A percentile compares a stretch with the other conserved stretches of the same genome.
Conservation (phyloP, 2,113 vertebrate species). For the Tupaia tana region DNA sequence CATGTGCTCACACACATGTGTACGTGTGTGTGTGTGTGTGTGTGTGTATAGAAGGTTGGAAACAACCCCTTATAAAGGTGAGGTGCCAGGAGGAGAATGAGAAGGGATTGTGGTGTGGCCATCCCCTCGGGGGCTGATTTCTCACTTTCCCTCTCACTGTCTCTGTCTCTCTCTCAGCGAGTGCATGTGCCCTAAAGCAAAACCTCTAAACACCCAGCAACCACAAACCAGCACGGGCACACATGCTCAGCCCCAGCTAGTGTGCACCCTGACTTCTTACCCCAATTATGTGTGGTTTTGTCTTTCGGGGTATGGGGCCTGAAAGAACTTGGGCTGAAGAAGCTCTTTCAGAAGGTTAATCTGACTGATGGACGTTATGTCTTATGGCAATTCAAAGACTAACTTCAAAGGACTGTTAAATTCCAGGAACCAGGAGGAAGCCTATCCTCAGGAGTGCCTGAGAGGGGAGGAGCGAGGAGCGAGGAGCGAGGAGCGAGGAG, state of each 20-base stretch:
- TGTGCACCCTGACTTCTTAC: neutral
- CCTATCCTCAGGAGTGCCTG: neutral
- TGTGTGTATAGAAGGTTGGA: neutral
- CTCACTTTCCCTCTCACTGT: too few species aligned
- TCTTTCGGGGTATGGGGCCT: neutral
- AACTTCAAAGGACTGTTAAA: neutral
- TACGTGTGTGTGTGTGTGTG: neutral
- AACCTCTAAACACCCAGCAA: too few species aligned
- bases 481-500: too few species aligned
- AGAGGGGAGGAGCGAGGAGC: neutral
- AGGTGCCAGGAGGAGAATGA: neutral
- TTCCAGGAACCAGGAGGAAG: neutral
- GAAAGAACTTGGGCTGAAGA: slow-evolving; percentile 8
- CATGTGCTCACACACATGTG: neutral
- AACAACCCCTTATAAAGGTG: neutral
- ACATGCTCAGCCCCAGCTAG: too few species aligned
- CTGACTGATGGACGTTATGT: neutral
- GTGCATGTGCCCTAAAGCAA: too few species aligned
- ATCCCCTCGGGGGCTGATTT: too few species aligned
- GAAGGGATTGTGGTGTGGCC: too few species aligned
- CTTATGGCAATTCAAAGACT: neutral
- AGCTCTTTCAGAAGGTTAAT: neutral
- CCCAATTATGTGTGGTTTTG: neutral
- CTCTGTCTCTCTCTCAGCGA: too few species aligned
- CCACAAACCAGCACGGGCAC: too few species aligned